Base-by-base conservation (phyloP, 2,888 invertebrate genomes). In the Unio delphinus region DNA sequence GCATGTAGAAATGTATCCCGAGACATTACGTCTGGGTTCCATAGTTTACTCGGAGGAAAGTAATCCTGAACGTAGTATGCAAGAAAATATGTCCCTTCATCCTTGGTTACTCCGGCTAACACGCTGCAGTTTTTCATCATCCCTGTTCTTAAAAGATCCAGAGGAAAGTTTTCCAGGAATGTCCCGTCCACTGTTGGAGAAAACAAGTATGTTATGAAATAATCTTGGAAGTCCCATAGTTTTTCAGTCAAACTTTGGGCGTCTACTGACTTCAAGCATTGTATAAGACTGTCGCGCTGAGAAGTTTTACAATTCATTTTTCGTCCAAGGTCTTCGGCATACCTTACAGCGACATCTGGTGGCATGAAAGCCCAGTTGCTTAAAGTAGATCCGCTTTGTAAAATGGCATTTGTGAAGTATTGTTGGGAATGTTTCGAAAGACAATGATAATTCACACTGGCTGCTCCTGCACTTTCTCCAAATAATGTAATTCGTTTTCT, bases 71-170 rank as follows among this genome's bases (percentile, higher is more conserved):
- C 85, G 34, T 73, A 67, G 28, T 96, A 97, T 73, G 97, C 92
- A 83, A 97, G 93, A 91, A 97, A 97, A 91, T 96, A 97, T 11
- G 95, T 96, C 74, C 98, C 97, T 93, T 98, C 98, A 89, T 98
- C 96, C 89, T 95, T 94, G 90, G 97, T 98, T 90, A 96, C 96
- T 73, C 98, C 98, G 81, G 98, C 93, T 84, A 99, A 92, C 72
- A 98, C 94, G 90, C 96, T 96, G 76, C 95, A 95, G 85, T 96
- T 95, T 87, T 95, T 94, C 85, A 96, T 95, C 90, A 95, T 94
- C 8, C 95, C 95, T 82, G 95, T 95, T 76, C 93, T 93, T 87
- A 97, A 92, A 92, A 96, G 92, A 69, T 95, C 95, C 88, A 95
- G 93, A 0, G 97, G 97, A 90, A 95, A 94, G 86, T 95, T 94